Conservation (phyloP, 1,140 invertebrate species). For the Adoxophyes honmai region DNA sequence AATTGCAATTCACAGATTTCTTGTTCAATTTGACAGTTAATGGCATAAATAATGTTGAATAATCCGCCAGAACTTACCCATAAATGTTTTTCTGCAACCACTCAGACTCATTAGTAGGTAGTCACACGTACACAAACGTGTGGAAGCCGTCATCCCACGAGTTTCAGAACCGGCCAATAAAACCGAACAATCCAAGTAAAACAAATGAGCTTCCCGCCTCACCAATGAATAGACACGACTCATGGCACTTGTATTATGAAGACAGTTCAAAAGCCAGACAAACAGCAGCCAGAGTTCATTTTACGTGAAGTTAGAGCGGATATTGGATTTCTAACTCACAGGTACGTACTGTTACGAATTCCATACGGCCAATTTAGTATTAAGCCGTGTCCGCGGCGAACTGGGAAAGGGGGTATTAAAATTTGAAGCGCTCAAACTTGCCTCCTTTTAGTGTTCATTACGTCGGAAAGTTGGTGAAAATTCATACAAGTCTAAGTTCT, state of each 20-base stretch:
- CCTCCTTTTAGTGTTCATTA: constrained; percentile 73
- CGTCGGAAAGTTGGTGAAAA: constrained; percentile 68
- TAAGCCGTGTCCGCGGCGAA: constrained; percentile 41
- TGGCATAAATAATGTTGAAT: too few species aligned
- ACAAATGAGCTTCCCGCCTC: constrained; percentile 15
- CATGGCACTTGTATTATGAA: constrained; percentile 30
- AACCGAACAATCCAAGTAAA: not conserved
- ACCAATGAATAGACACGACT: constrained; percentile 14
- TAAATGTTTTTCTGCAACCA: too few species aligned
- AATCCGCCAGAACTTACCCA: too few species aligned
- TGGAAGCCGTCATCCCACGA: not conserved
- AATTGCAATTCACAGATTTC: too few species aligned
- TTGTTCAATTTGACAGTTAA: too few species aligned
- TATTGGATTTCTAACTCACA: constrained; percentile 62
- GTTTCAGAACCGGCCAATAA: not conserved
- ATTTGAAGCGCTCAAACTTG: constrained; percentile 71
- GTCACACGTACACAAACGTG: too few species aligned
- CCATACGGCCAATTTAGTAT: constrained; percentile 49
- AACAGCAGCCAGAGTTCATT: constrained; percentile 43
- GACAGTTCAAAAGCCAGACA: constrained; percentile 52
- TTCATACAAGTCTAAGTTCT: constrained; percentile 74
- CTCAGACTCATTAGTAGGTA: too few species aligned
- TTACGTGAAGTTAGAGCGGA: constrained; percentile 49
- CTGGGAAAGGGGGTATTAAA: constrained; percentile 55
- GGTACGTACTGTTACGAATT: constrained; percentile 41